Conservation (phyloP, 2,797 vertebrate genomes). For the Tauraco hartlaubi region DNA sequence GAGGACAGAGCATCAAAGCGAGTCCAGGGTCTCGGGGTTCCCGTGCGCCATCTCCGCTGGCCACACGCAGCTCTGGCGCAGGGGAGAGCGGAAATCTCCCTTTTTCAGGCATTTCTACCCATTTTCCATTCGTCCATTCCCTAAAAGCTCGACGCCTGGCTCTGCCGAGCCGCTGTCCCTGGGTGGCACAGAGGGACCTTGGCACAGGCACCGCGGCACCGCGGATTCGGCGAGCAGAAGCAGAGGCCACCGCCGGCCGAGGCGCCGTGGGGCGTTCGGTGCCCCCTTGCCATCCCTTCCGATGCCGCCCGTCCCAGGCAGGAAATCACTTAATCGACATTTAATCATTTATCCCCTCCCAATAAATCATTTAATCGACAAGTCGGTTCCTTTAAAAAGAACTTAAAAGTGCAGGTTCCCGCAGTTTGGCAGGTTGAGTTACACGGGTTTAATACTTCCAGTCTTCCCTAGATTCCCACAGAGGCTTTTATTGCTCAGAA, state of each 20-base stretch:
- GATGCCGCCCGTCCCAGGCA: not conserved
- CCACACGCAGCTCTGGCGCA: rapidly evolving
- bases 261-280: not conserved
- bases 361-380: not conserved
- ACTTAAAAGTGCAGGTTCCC: slow-evolving; percentile 36
- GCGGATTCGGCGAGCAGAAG: rapidly evolving
- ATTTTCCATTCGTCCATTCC: rapidly evolving
- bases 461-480: not conserved
- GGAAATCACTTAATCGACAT: not conserved
- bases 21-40: rapidly evolving
- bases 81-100: not conserved
- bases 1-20: rapidly evolving
- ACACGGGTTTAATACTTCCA: not conserved
- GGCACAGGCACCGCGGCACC: not conserved
- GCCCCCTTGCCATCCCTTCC: not conserved
- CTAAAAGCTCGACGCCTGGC: rapidly evolving
- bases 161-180: not conserved
- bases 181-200: not conserved
- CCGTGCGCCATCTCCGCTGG: rapidly evolving
- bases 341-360: not conserved
- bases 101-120: not conserved
- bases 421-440: not conserved
- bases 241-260: not conserved
- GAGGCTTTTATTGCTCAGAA: slow-evolving; percentile 22
- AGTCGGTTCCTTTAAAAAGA: not conserved